phyloP scores from a whole-genome alignment of 2,113 vertebrate genomes.

The Psophia crepitans region DNA sequence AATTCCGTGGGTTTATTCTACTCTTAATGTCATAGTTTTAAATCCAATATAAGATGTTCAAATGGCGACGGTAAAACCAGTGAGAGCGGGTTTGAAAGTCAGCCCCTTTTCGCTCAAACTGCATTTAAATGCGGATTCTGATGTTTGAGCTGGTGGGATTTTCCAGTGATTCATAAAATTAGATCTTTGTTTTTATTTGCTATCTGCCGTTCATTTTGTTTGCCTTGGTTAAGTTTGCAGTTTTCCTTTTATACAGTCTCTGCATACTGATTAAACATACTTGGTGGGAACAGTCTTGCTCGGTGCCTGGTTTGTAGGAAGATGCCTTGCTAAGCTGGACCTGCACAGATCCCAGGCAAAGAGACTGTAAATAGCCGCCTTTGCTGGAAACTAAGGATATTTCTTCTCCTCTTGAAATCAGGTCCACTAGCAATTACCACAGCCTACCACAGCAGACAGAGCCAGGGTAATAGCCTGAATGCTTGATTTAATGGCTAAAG shows the following conservation, averaged over 20 bases:
- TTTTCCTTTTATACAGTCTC: background rate
- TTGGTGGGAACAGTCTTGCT: conserved; percentile 10
- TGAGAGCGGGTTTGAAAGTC: background rate
- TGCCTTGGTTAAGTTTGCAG: conserved; percentile 44
- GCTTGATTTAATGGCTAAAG: background rate
- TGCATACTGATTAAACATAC: background rate
- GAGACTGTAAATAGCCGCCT: background rate
- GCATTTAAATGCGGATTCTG: background rate
- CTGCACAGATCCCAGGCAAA: background rate
- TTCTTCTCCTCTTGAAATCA: background rate
- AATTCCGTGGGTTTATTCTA: background rate
- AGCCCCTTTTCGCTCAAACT: background rate
- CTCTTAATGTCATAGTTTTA: background rate
- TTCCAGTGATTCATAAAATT: background rate
- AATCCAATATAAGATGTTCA: background rate
- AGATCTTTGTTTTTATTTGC: conserved; percentile 38
- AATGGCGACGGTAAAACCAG: background rate
- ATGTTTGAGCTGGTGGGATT: conserved; percentile 15
- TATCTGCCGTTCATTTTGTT: conserved; percentile 26
- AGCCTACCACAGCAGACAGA: background rate
- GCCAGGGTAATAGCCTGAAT: background rate
- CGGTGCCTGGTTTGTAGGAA: background rate
- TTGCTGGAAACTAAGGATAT: background rate
- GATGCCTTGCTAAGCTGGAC: background rate
- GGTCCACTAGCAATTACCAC: background rate